Evolutionary conservation across 2,113 vertebrate species (phyloP).

Genomic region (Pelecanus crispus): DNA sequence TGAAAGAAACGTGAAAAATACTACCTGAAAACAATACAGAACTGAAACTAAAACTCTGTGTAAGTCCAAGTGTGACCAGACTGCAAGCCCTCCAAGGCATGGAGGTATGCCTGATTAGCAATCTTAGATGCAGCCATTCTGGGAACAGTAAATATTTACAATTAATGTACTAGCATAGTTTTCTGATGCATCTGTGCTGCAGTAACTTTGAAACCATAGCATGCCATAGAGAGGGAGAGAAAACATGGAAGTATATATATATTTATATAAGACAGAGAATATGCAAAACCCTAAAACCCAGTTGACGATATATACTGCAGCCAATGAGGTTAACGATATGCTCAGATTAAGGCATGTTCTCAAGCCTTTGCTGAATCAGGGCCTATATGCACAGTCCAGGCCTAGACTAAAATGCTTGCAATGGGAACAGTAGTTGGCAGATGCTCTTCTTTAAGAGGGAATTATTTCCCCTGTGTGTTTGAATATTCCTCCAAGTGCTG

Average conservation of each 20-base stretch:
- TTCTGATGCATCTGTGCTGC: neutral
- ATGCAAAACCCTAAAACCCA: neutral
- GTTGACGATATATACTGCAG: neutral
- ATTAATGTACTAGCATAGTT: neutral
- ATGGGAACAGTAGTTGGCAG: slow-evolving; percentile 24
- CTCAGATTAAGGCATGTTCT: neutral
- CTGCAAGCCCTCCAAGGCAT: neutral
- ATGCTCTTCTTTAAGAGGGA: neutral
- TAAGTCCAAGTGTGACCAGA: neutral
- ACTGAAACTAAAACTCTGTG: neutral
- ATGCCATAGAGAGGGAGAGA: neutral
- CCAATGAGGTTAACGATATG: neutral
- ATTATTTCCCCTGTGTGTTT: slow-evolving; percentile 51
- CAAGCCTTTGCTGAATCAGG: neutral
- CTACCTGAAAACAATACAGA: neutral
- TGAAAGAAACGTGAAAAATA: neutral
- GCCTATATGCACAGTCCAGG: neutral
- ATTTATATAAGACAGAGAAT: neutral
- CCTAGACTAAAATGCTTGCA: neutral
- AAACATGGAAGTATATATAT: neutral
- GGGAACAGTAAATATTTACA: neutral
- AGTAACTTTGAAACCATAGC: neutral
- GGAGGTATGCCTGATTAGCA: neutral
- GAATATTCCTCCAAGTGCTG: slow-evolving; percentile 60
- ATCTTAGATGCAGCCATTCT: neutral